Base-by-base conservation (phyloP, 2,888 invertebrate genomes). In the Drosophila kuntzei region DNA sequence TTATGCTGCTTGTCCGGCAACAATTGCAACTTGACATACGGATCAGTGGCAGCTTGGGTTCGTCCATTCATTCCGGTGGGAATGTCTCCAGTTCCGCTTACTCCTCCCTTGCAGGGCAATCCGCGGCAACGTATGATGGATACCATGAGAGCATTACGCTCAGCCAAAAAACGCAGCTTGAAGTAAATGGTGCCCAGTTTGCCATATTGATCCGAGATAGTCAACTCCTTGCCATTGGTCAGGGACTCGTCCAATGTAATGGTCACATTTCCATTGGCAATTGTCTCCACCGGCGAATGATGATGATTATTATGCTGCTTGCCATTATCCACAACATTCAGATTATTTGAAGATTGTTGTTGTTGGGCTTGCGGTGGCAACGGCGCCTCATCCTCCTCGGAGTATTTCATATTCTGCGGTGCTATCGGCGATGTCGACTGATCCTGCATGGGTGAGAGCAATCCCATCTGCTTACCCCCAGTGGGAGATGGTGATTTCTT, bases 1-100 rank as follows among this genome's bases (percentile, higher is more conserved):
- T 98, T 98, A 91, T 99, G 98, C 91, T 98, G 98, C 92, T 99
- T 99, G 90, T 99, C 99, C 0, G 99, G 99, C 77, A 99, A 93
- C 37, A 99, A 94, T 92, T 99, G 99, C 61, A 99, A 94, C 92
- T 99, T 99, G 36, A 99, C 98, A 92, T 99, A 99, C 0, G 99
- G 99, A 93, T 99, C 99, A 3, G 93, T 92, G 18, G 92, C 92
- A 1, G 90, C 85, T 79, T 92, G 92, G 4, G 91, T 92, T 64
- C 92, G 92, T 47, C 92, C 92, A 86, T 92, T 92, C 84, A 91
- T 89, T 51, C 91, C 92, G 11, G 90, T 83, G 39, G 92, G 92
- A 66, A 92, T 88, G 86, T 92, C 92, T 7, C 96, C 95, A 8
- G 96, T 97, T n/a, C 91, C 90, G 1, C 87, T 80, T 12, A 84